These are phyloP conservation scores for Hyposoter dolosus DNA, from an alignment of 2,888 invertebrate species.

Conservation along the genomic window DNA sequence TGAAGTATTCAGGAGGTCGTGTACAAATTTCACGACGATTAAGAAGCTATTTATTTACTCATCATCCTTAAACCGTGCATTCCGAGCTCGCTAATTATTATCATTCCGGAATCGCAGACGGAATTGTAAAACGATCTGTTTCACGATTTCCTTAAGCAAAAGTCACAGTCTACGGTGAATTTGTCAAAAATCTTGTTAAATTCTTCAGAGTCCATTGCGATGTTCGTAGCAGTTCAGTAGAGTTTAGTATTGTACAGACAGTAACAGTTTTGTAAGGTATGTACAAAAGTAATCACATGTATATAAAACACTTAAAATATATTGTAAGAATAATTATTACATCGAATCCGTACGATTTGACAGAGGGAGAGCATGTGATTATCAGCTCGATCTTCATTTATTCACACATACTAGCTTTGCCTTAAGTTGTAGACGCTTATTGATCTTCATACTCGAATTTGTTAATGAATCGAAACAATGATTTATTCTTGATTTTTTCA, in stretches of 20 bases:
- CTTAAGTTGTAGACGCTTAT: slow-evolving; percentile 72
- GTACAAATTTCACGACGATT: no score
- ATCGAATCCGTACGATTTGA: slow-evolving; percentile 70
- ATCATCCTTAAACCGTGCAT: no score
- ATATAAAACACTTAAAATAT: slow-evolving; percentile 78
- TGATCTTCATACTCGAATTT: slow-evolving; percentile 18
- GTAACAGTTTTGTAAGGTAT: slow-evolving; percentile 79
- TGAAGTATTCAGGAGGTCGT: no score
- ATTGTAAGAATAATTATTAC: slow-evolving; percentile 76
- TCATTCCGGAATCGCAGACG: no score
- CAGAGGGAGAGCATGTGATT: slow-evolving; percentile 68
- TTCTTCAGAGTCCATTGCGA: no score
- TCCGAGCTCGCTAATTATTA: no score
- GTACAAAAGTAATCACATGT: slow-evolving; percentile 81
- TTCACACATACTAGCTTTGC: slow-evolving; percentile 73
- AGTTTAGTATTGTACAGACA: slow-evolving; percentile 79
- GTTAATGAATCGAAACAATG: slow-evolving; percentile 71
- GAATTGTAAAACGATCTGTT: no score
- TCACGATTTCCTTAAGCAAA: no score
- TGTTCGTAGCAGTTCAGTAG: slow-evolving; percentile 59
- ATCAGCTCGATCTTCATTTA: slow-evolving; percentile 74
- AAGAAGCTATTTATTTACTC: no score
- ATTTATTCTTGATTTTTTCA: not conserved
- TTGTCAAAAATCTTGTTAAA: no score
- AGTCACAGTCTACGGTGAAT: no score